Evolutionary conservation across 1,140 invertebrate genomes (phyloP).

Genomic region (Macrotrachela quadricornifera): DNA sequence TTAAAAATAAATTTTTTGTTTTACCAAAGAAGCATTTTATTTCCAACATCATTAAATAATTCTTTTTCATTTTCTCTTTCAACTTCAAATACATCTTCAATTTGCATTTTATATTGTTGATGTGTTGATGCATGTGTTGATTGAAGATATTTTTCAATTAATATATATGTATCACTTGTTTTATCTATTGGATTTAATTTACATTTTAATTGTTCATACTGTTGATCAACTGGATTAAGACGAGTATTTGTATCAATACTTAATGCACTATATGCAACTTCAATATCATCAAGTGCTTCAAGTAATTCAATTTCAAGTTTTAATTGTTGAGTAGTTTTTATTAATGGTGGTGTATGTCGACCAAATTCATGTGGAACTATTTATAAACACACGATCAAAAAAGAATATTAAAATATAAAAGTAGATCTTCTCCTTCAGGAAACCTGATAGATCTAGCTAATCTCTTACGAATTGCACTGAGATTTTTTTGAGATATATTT

Average conservation of each 20-base stretch:
- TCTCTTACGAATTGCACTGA: too few species aligned
- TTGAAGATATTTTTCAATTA: conserved; percentile 51
- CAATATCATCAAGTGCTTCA: conserved; percentile 72
- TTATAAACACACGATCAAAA: too few species aligned
- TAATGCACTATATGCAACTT: conserved; percentile 71
- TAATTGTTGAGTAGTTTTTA: conserved; percentile 43
- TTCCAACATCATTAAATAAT: conserved; percentile 17
- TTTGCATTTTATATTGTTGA: conserved; percentile 46
- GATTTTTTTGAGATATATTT: too few species aligned
- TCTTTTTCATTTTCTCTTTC: conserved; percentile 46
- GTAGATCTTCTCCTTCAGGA: too few species aligned
- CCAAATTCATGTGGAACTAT: conserved; percentile 84
- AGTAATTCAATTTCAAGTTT: conserved; percentile 56
- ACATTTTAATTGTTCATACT: conserved; percentile 71
- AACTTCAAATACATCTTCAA: conserved; percentile 43
- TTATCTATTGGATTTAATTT: conserved; percentile 36
- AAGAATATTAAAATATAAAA: conserved; percentile 14
- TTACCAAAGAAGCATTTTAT: conserved; percentile 31
- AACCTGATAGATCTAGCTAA: too few species aligned
- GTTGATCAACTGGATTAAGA: conserved; percentile 46
- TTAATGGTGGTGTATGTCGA: conserved; percentile 47
- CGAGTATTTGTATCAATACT: conserved; percentile 26
- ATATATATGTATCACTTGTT: conserved; percentile 43
- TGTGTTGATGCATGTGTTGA: conserved; percentile 76
- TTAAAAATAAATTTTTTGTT: conserved; percentile 52